A percentile compares a stretch with the other conserved stretches of the same genome.
Evolutionary conservation across 2,797 vertebrate genomes (phyloP).

Genomic region (Cyprinodon diabolis): DNA sequence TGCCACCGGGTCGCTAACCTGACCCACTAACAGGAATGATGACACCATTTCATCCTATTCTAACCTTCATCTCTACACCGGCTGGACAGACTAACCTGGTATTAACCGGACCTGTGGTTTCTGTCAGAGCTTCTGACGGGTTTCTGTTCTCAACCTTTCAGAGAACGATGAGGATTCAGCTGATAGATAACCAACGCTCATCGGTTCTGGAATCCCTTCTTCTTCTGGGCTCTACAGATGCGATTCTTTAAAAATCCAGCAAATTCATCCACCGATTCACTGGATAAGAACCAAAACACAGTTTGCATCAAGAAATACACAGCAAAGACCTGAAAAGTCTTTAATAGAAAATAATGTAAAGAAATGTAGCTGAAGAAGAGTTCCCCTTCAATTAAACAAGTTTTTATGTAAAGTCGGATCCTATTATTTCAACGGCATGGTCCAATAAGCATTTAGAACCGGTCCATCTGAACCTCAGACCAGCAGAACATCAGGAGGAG

Average conservation of each 20-base stretch:
- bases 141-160: slow-evolving; percentile 48
- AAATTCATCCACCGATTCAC: not conserved
- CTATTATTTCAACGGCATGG: not conserved
- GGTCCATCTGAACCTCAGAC: too few species aligned
- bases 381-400: slow-evolving; percentile 1
- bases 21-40: not conserved
- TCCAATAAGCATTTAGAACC: too few species aligned
- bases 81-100: not conserved
- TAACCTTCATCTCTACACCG: not conserved
- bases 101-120: too few species aligned
- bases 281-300: not conserved
- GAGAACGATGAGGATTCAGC: slow-evolving; percentile 20
- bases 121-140: not conserved
- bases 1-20: not conserved
- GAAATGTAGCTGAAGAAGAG: not conserved
- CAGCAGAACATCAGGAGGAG: not conserved
- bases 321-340: not conserved
- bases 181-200: not conserved
- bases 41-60: not conserved
- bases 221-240: too few species aligned
- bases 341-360: too few species aligned
- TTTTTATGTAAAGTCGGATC: not conserved
- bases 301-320: not conserved
- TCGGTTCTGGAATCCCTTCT: not conserved
- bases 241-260: not conserved